These are phyloP conservation scores for Galerucella pusilla DNA, from an alignment of 2,888 invertebrate genomes.

Conservation along the genomic window DNA sequence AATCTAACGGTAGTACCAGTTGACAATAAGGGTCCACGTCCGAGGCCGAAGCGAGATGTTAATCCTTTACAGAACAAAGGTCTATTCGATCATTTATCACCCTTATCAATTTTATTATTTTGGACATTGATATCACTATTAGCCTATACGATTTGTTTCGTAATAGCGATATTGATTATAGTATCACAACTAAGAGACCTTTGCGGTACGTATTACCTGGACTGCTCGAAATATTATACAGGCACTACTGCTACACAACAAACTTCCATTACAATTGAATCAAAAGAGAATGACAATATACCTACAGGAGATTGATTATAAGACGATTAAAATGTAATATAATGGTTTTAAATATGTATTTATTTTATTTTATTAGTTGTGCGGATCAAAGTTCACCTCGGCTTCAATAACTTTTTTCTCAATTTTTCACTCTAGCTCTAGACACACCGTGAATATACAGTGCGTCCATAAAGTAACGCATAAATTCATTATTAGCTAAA, in stretches of 20 bases:
- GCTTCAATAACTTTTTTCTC: no score
- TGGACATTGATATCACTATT: constrained; percentile 19
- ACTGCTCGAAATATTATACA: background rate
- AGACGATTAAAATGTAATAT: no score
- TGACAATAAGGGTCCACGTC: background rate
- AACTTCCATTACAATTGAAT: background rate
- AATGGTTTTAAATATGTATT: no score
- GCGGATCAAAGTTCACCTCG: no score
- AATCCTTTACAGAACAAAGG: constrained; percentile 10
- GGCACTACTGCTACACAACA: background rate
- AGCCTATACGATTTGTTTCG: constrained; percentile 7
- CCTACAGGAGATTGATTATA: no score
- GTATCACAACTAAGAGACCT: background rate
- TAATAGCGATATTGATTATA: constrained; percentile 10
- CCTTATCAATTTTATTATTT: constrained; percentile 11
- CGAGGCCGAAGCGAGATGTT: background rate
- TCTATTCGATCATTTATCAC: constrained; percentile 12
- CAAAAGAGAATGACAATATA: no score
- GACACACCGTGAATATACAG: no score
- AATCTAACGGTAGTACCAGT: background rate
- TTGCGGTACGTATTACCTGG: background rate
- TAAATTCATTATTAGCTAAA: no score
- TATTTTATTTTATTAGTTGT: no score
- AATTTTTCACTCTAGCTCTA: no score
- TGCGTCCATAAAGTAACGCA: no score